phyloP scores from a whole-genome alignment of 2,797 vertebrate genomes.

The Sebastes iracundus region DNA sequence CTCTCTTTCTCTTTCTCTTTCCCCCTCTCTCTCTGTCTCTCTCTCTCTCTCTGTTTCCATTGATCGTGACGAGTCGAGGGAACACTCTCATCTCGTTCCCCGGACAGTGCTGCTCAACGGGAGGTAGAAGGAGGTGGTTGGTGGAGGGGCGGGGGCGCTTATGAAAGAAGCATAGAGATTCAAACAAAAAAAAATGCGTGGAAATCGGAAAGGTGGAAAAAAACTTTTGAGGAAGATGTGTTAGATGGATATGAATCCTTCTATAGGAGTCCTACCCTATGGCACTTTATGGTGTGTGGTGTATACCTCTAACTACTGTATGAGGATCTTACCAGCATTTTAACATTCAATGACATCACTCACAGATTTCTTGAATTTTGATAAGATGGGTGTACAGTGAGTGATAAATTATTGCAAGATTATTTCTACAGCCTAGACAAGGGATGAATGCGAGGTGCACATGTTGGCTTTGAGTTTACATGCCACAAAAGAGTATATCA shows the following conservation, averaged over 20 bases:
- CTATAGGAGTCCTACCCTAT: background rate
- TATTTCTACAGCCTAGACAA: background rate
- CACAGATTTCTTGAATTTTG: background rate
- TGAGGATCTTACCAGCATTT: background rate
- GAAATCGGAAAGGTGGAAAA: background rate
- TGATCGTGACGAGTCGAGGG: conserved; percentile 65
- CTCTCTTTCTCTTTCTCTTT: background rate
- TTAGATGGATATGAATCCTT: background rate
- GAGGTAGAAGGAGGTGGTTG: conserved; percentile 23
- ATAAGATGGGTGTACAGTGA: background rate
- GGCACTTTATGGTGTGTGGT: background rate
- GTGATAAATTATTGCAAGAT: background rate
- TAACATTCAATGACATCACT: background rate
- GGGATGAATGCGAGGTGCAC: background rate
- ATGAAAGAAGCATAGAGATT: conserved; percentile 17
- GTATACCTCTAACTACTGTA: background rate
- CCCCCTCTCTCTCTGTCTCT: background rate
- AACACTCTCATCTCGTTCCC: conserved; percentile 61
- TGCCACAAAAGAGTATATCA: background rate
- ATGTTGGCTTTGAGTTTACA: background rate
- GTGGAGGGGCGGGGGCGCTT: background rate
- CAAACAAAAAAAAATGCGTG: conserved; percentile 9
- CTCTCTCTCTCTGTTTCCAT: conserved; percentile 28
- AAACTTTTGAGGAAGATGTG: background rate
- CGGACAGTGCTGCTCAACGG: conserved; percentile 51